Base-by-base conservation (phyloP, 2,888 invertebrate species). In the Drosophila cognata region DNA sequence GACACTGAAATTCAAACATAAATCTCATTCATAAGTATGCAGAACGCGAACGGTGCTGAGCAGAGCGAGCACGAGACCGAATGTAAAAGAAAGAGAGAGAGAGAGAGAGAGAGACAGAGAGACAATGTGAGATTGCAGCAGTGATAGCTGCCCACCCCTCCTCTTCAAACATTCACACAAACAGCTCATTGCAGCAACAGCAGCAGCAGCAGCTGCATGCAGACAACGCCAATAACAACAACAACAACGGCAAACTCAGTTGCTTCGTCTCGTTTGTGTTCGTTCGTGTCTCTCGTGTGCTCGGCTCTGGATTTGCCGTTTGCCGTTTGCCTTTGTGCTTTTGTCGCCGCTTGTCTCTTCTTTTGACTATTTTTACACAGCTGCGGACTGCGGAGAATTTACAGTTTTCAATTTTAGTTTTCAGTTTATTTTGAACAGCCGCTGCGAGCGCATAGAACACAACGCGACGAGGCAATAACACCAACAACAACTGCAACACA, bases 1-100 rank as follows among this genome's bases (percentile, higher is more conserved):
- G 85, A 86, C 88, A 85, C 83, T 85, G 88, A 85, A 85, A 88
- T 76, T 85, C 77, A 72, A 85, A 72, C 83, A 85, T 71, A 82
- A 88, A 88, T 85, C 88, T 81, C 81, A 88, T 88, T 85, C 85
- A 88, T 88, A 79, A 81, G 74, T 69, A 82, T 84, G 88, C 87
- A 74, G 74, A 69, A 41, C 36, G 69, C 65, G 35, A 56, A 21
- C n/a, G 8, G 29, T 50, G 25, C 28, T 13, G 46, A 36, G 18
- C 31, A 51, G 46, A 48, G 35, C n/a, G 33, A 52, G 48, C n/a
- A 38, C 4, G 43, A 50, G 31, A 48, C 64, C 13, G 35, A 28
- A 31, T 28, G 7, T 8, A 18, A 56, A 13, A 13, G 4, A 35
- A 11, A 8, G 31, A 7, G 21, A 31, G 36, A 21, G 62, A 46